A percentile compares a stretch with the other conserved stretches of the same genome.
phyloP scores from a whole-genome alignment of 2,797 vertebrate genomes.

The Chromobotia macracanthus region DNA sequence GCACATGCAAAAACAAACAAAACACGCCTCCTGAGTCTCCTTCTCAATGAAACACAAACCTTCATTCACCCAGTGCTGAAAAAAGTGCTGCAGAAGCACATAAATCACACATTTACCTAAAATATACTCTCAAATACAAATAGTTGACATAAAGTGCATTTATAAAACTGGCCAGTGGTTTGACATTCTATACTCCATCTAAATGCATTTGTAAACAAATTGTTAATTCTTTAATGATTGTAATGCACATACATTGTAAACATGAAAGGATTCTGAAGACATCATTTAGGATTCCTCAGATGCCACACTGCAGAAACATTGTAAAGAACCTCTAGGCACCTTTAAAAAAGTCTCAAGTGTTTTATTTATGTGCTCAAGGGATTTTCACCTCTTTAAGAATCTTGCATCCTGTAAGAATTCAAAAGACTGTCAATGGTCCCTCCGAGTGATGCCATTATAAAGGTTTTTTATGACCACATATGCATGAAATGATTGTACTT shows the following conservation, averaged over 20 bases:
- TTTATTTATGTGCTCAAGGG: too few relatives aligned
- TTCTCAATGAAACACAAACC: neutral
- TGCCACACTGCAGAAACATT: neutral
- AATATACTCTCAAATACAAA: neutral
- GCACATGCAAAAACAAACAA: neutral
- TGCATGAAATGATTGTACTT: neutral
- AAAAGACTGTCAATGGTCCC: too few relatives aligned
- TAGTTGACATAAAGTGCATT: neutral
- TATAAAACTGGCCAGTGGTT: neutral
- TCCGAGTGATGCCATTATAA: too few relatives aligned
- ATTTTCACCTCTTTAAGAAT: too few relatives aligned
- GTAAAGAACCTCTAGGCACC: too few relatives aligned
- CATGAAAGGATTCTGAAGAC: neutral
- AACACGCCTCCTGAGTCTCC: slow-evolving; percentile 16
- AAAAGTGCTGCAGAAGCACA: too few relatives aligned
- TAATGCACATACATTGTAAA: neutral
- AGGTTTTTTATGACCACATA: neutral
- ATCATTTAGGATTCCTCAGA: neutral
- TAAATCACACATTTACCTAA: too few relatives aligned
- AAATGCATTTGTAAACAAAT: neutral
- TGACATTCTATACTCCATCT: neutral
- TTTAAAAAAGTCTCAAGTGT: neutral
- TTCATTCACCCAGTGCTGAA: neutral
- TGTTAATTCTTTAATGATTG: neutral
- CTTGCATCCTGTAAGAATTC: too few relatives aligned